Evolutionary conservation across 2,797 vertebrate genomes (phyloP).

Genomic region (Coreius guichenoti): DNA sequence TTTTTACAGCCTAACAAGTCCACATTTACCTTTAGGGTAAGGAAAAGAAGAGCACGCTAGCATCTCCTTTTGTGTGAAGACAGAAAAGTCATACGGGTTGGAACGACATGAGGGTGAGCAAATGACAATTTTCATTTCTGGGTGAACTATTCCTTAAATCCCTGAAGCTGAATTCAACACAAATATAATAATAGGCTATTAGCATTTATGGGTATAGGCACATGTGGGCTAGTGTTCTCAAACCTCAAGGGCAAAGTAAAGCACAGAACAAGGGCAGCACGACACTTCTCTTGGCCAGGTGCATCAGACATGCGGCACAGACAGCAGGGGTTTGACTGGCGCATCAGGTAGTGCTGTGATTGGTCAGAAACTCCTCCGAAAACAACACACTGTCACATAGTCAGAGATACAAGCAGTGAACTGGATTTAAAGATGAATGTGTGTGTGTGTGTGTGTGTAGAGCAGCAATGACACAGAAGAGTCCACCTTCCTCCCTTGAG

Average conservation of each 20-base stretch:
- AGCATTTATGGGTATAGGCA: no score
- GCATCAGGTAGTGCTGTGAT: constrained; percentile 42
- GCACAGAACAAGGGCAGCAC: constrained; percentile 30
- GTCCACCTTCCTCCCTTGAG: constrained; percentile 76
- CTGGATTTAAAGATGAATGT: constrained; percentile 45
- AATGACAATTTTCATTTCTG: background rate
- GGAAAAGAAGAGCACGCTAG: background rate
- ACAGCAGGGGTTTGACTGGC: constrained; percentile 46
- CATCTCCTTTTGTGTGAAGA: background rate
- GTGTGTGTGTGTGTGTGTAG: constrained; percentile 11
- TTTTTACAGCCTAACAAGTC: background rate
- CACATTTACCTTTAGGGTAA: background rate
- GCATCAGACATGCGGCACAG: constrained; percentile 45
- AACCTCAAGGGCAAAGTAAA: constrained; percentile 29
- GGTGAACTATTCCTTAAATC: background rate
- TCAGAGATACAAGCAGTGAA: constrained; percentile 1
- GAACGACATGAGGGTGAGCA: background rate
- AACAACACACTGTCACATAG: constrained; percentile 25
- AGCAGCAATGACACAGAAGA: constrained; percentile 66
- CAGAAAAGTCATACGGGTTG: background rate
- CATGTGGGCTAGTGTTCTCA: background rate
- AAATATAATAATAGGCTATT: background rate
- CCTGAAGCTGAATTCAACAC: background rate
- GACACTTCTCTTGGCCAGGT: constrained; percentile 50
- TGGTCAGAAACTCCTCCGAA: constrained; percentile 29